Conservation (phyloP, 2,797 vertebrate genomes). For the Glossophaga mutica region DNA sequence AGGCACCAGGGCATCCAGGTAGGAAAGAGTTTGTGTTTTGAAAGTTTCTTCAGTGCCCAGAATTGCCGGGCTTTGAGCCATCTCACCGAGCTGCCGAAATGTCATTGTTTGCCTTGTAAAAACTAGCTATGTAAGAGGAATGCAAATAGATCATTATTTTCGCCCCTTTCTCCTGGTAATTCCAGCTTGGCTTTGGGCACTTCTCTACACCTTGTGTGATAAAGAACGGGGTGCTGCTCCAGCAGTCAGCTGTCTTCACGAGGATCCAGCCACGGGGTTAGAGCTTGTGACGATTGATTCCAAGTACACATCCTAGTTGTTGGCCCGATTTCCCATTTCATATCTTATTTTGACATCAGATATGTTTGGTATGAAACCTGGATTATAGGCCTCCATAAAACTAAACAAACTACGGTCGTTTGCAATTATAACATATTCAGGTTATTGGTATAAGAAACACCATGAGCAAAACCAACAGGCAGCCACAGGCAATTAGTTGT, state of each 20-base stretch:
- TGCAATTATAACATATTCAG: slow-evolving; percentile 79
- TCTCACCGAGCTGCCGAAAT: slow-evolving; percentile 85
- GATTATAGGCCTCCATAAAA: slow-evolving; percentile 87
- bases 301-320: slow-evolving; percentile 84
- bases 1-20: slow-evolving; percentile 82
- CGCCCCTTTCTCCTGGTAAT: slow-evolving; percentile 78
- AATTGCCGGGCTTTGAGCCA: slow-evolving; percentile 78
- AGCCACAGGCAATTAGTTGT: slow-evolving; percentile 76
- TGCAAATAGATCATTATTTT: slow-evolving; percentile 80
- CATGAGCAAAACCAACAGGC: slow-evolving; percentile 80
- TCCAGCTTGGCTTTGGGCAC: slow-evolving; percentile 85
- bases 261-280: slow-evolving; percentile 81
- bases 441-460: slow-evolving; percentile 81
- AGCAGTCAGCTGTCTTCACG: slow-evolving; percentile 78
- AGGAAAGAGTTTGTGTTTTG: slow-evolving; percentile 81
- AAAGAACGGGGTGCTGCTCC: slow-evolving; percentile 75
- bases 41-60: slow-evolving; percentile 83
- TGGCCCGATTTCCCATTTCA: slow-evolving; percentile 85
- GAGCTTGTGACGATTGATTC: slow-evolving; percentile 83
- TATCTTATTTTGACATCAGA: slow-evolving; percentile 87
- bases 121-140: slow-evolving; percentile 85
- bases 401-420: slow-evolving; percentile 89
- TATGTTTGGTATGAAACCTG: slow-evolving; percentile 88
- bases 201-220: slow-evolving; percentile 81
- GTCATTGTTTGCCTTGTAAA: slow-evolving; percentile 83